Base-by-base conservation (phyloP, 2,888 invertebrate genomes). In the Acanthoscelides obtectus region DNA sequence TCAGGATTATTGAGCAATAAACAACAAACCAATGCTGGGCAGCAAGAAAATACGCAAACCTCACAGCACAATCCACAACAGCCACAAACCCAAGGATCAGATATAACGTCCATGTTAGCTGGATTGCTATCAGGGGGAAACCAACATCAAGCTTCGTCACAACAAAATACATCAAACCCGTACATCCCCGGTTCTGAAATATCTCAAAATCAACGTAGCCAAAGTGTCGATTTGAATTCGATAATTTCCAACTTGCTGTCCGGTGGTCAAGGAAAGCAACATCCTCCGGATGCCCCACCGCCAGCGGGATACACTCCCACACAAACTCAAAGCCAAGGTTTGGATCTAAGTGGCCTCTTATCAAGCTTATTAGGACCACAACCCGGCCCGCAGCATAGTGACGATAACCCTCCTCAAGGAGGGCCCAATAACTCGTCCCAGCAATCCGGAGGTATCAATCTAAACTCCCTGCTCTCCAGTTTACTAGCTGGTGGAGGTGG, bases 401-500 rank as follows among this genome's bases (percentile, higher is more conserved):
- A 69, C 20, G 22, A n/a, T 20, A 45, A 20, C 69, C 45, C 63
- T 45, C n/a, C 45, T 20, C 69, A 25, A 21, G 45, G 45, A n/a
- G 45, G 6, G 45, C 69, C 69, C 1, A n/a, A 69, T 70, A 64
- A 66, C 12, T 63, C 20, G 65, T 22, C 45, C 22, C 64, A 64
- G 2, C 75, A 72, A 63, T 27, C 70, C 0, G 69, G 71, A 71
- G 73, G 75, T 20, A 63, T 70, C 17, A 72, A 74, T 67, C 69
- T 73, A 12, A 69, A 70, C 6, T 68, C 75, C 12, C 20, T 75
- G 22, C 66, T 75, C 22, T 21, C 71, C 5, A 71, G 72, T 5
- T 67, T 75, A 45, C 68, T 76, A 21, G 73, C 75, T 19, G 73
- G 75, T 22, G 75, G 75, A 64, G 67, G 71, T 21, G 70, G 73